Base-by-base conservation (phyloP, 2,113 vertebrate genomes). In the Entelurus aequoreus region DNA sequence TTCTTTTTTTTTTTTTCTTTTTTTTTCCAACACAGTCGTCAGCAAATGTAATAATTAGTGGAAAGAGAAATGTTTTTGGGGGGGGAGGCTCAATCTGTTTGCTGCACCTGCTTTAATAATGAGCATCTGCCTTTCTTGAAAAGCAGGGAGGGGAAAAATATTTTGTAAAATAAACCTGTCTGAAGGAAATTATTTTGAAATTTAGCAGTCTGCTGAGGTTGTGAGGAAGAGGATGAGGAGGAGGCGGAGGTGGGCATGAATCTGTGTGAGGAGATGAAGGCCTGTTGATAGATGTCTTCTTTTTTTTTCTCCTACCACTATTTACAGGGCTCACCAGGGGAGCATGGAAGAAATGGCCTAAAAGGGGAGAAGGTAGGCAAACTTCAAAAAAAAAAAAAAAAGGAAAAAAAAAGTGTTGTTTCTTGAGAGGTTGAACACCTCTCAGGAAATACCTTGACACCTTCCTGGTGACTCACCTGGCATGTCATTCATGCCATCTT, bases 291-390 rank as follows among this genome's bases (percentile, higher is more conserved):
- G 78, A 86, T 86, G 71, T 75, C 75, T 87, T 77, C 86, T 60
- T 88, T 83, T 68, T 62, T 60, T 15, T 70, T 19, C 78, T 71
- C 28, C 28, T 35, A 38, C 62, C 69, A 71, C 76, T 72, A 82
- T 88, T 83, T 89, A 63, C 82, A 95, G 94, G 94, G 94, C 54
- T 87, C 89, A 58, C 75, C 82, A 52, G 93, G 93, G 81, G 89
- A 91, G 66, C 81, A 88, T 0, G 95, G 95, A 77, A 91, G 81
- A 80, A 90, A 93, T 78, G 96, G 95, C 71, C 77, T 84, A 70
- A 99, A 94, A 93, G 97, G 96, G 89, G 92, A 94, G 69, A 98
- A 98, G 94, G 97, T 97, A 94, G 91, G 93, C 93, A 91, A 66
- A 82, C 86, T 72, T 81, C 68, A 67, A 74, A 68, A 76, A 79